phyloP scores from a whole-genome alignment of 2,113 vertebrate species.

The Rhea americana region DNA sequence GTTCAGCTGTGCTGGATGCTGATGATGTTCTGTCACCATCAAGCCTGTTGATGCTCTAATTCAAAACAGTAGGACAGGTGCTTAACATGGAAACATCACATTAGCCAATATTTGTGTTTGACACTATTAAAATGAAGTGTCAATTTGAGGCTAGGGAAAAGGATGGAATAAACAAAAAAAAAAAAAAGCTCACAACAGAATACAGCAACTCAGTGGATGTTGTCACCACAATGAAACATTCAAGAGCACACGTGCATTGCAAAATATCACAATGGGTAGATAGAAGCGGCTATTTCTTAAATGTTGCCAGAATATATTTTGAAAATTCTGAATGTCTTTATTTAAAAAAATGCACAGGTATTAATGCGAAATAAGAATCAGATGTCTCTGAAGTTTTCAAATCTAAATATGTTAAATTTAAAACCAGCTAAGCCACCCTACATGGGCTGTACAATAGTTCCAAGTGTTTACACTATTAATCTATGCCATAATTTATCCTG shows the following conservation, averaged over 20 bases:
- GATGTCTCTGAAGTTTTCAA: neutral
- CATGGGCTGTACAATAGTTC: neutral
- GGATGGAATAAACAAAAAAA: neutral
- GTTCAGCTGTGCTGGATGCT: conserved; percentile 72
- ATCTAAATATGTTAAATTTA: neutral
- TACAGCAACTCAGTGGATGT: neutral
- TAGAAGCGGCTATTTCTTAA: neutral
- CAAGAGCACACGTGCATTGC: neutral
- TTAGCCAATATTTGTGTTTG: neutral
- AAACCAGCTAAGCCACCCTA: neutral
- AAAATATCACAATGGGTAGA: neutral
- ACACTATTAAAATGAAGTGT: neutral
- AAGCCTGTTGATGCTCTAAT: conserved; percentile 88
- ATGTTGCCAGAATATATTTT: neutral
- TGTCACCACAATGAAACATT: neutral
- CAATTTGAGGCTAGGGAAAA: neutral
- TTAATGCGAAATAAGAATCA: neutral
- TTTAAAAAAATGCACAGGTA: neutral
- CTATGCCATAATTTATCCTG: neutral
- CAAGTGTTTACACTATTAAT: neutral
- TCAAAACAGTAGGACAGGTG: conserved; percentile 2
- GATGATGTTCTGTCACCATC: conserved; percentile 83
- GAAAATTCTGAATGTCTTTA: neutral
- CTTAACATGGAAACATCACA: neutral
- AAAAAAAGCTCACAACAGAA: neutral